Evolutionary conservation across 2,888 invertebrate species (phyloP).

Genomic region (Drosophila anomalipes): DNA sequence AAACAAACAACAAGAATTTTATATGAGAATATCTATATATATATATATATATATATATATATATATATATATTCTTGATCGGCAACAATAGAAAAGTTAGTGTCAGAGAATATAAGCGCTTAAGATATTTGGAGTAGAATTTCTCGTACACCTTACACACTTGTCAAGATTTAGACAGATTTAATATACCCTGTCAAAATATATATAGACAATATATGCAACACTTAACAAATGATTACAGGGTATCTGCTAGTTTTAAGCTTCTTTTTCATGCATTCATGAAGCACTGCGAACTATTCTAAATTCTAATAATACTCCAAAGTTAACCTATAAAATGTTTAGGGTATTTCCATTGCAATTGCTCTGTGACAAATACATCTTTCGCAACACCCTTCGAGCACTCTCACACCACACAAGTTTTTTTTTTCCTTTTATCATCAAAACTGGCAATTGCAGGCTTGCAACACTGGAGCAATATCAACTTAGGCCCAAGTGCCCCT

Average conservation of each 20-base stretch:
- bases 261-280: background rate
- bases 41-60: background rate
- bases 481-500: slow-evolving; percentile 1
- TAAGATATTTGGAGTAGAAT: background rate
- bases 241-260: background rate
- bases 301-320: background rate
- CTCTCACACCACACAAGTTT: background rate
- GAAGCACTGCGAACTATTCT: background rate
- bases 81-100: background rate
- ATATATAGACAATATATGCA: background rate
- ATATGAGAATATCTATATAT: background rate
- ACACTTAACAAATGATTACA: background rate
- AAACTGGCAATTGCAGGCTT: background rate
- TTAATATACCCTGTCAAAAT: background rate
- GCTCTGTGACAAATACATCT: background rate
- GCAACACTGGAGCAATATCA: background rate
- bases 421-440: background rate
- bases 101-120: background rate
- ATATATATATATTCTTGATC: background rate
- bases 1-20: background rate
- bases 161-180: background rate
- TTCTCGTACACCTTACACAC: background rate
- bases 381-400: background rate
- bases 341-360: background rate
- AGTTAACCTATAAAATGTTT: background rate